These are phyloP conservation scores for Drosophila prosaltans DNA, from an alignment of 1,140 invertebrate genomes.

Conservation along the genomic window DNA sequence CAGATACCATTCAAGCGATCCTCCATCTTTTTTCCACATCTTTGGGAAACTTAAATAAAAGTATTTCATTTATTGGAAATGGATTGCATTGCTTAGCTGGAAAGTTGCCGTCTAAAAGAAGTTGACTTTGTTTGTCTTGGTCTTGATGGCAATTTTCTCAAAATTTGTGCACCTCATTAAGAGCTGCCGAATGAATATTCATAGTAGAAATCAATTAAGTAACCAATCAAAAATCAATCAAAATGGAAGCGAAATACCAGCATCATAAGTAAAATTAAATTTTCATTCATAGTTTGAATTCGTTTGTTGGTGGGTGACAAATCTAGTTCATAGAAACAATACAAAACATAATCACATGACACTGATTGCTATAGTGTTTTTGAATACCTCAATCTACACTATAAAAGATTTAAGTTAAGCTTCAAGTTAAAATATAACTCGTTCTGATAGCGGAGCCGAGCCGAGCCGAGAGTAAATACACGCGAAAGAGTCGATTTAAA, in stretches of 20 bases:
- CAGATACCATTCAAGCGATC: background rate
- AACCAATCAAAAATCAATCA: conserved; percentile 9
- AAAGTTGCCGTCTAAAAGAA: no score
- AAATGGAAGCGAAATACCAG: background rate
- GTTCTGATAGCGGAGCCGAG: conserved; percentile 26
- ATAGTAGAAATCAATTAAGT: background rate
- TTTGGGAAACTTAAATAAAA: background rate
- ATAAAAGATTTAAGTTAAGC: conserved; percentile 36
- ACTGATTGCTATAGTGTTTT: conserved; percentile 45
- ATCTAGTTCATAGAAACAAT: conserved; percentile 49
- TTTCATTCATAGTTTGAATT: conserved; percentile 11
- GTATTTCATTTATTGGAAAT: no score
- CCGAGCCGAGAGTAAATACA: background rate
- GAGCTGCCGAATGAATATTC: background rate
- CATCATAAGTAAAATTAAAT: background rate
- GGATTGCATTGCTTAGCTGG: no score
- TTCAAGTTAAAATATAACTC: conserved; percentile 19
- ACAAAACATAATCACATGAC: conserved; percentile 39
- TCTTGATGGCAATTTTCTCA: background rate
- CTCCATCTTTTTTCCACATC: background rate
- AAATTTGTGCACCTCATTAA: background rate
- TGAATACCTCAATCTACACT: conserved; percentile 5
- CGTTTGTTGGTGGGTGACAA: conserved; percentile 54
- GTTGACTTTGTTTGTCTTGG: background rate
- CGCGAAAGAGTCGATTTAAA: conserved; percentile 65